A percentile compares a stretch with the other conserved stretches of the same genome.
These are phyloP conservation scores for Hanleya hanleyi DNA, from an alignment of 2,888 invertebrate species.

Conservation along the genomic window DNA sequence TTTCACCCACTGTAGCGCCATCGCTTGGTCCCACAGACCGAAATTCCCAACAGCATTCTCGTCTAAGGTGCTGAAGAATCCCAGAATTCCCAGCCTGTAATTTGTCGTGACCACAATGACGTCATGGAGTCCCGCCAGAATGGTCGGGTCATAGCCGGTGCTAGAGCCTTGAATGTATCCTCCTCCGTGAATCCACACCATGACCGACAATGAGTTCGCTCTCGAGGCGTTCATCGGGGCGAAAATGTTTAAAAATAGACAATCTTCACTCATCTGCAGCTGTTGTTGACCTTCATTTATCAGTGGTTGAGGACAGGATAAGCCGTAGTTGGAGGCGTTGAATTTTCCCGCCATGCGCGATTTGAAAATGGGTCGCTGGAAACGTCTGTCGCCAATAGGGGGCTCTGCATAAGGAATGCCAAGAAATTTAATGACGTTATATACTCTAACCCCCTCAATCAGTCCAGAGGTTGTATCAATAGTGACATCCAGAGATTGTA, in stretches of 20 bases:
- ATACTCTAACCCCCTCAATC: too few relatives aligned
- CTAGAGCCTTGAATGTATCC: slow-evolving; percentile 14
- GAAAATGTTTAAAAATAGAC: slow-evolving; percentile 29
- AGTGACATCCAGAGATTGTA: too few relatives aligned
- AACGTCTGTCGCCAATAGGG: slow-evolving; percentile 26
- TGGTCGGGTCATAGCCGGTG: slow-evolving; percentile 13
- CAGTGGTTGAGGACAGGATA: slow-evolving; percentile 31
- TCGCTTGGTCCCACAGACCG: slow-evolving; percentile 66
- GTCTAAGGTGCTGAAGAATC: slow-evolving; percentile 21
- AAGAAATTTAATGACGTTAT: slow-evolving; percentile 14
- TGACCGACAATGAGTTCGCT: slow-evolving; percentile 15
- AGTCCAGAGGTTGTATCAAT: too few relatives aligned
- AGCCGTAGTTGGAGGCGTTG: slow-evolving; percentile 32
- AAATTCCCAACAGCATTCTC: slow-evolving; percentile 61
- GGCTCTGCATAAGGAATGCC: slow-evolving; percentile 34
- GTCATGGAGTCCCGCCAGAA: slow-evolving; percentile 18
- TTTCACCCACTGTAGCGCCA: slow-evolving; percentile 67
- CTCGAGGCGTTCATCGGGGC: slow-evolving; percentile 10
- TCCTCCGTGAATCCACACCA: slow-evolving; percentile 39
- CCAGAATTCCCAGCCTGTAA: slow-evolving; percentile 27
- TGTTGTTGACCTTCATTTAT: background rate
- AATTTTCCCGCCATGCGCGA: slow-evolving; percentile 7
- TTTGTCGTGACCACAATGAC: slow-evolving; percentile 35
- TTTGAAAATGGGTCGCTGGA: slow-evolving; percentile 14
- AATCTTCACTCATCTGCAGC: slow-evolving; percentile 26